Conservation (phyloP, 1,140 invertebrate genomes). For the Phthorimaea operculella region DNA sequence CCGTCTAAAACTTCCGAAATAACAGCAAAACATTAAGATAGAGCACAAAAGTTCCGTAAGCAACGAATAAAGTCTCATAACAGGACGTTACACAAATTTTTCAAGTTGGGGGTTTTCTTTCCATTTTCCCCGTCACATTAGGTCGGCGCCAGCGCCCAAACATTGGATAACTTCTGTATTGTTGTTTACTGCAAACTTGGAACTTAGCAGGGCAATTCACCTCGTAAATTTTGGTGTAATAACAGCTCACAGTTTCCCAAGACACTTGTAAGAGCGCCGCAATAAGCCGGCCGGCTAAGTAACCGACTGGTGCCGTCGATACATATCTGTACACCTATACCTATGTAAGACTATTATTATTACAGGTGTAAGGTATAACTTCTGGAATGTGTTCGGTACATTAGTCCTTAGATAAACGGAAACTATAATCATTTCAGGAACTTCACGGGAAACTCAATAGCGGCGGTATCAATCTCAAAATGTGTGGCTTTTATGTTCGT, state of each 20-base stretch:
- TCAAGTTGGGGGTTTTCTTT: constrained; percentile 39
- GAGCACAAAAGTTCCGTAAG: constrained; percentile 16
- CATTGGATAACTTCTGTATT: constrained; percentile 56
- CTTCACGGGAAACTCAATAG: no score
- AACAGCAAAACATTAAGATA: constrained; percentile 1
- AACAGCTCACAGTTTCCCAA: constrained; percentile 59
- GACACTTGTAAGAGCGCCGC: constrained; percentile 55
- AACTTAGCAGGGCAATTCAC: constrained; percentile 52
- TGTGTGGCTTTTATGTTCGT: no score
- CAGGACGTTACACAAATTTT: constrained; percentile 37
- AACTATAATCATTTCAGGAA: no score
- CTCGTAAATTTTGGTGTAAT: constrained; percentile 62
- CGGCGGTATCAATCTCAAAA: no score
- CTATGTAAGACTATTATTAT: no score
- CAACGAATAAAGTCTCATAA: constrained; percentile 36
- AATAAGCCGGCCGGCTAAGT: constrained; percentile 42
- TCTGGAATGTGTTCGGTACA: no score
- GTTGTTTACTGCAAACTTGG: constrained; percentile 59
- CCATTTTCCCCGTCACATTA: constrained; percentile 46
- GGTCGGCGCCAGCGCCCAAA: constrained; percentile 26
- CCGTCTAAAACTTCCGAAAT: background rate
- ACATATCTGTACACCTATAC: constrained; percentile 11
- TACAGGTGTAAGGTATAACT: no score
- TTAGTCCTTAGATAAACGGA: no score
- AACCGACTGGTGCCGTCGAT: constrained; percentile 35